Base-by-base conservation (phyloP, 1,140 invertebrate genomes). In the Drosophila hydei region DNA sequence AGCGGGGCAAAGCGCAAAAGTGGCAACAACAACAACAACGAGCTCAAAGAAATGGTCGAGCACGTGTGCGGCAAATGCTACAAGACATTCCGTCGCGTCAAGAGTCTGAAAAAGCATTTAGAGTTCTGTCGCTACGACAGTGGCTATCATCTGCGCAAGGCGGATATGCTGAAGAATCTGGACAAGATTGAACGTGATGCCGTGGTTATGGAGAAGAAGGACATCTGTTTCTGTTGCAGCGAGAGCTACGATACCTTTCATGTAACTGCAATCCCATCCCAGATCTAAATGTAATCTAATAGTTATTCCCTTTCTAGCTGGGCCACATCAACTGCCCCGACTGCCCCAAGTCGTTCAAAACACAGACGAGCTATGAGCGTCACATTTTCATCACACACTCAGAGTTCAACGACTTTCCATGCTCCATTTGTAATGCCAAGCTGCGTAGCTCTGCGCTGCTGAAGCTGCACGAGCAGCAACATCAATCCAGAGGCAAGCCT, bases 281-380 rank as follows among this genome's bases (percentile, higher is more conserved):
- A 0, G 18, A 18, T 43, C 23, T 27, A 43, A 56, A 25, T 18
- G 0, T 11, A 25, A 12, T 1, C n/a, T 43, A 33, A 16, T 42
- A 3, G 38, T 3, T 7, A 42, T 42, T 42, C n/a, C 2, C 1
- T 19, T 33, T 62, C 12, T 23, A 91, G 90, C 54, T 89, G 56
- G 91, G 91, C 8, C 91, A 91, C 43, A 91, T 91, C 11, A 90
- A 79, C 47, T 91, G 91, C n/a, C 88, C 91, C 4, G 91, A 91
- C 59, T 91, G 91, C n/a, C 91, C 91, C 5, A 91, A 91, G 73
- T 91, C 91, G 0, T 91, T 91, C 12, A 91, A 91, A 72, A 90
- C 88, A 0, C 85, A 90, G 70, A 81, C 75, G 12, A 91, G 90
- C 59, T 91, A 90, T 56, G 89, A 91, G 36, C 89, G 91, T 9